Base-by-base conservation (phyloP, 92 coral and sea anemone species). In the Zoanthus sociatus region DNA sequence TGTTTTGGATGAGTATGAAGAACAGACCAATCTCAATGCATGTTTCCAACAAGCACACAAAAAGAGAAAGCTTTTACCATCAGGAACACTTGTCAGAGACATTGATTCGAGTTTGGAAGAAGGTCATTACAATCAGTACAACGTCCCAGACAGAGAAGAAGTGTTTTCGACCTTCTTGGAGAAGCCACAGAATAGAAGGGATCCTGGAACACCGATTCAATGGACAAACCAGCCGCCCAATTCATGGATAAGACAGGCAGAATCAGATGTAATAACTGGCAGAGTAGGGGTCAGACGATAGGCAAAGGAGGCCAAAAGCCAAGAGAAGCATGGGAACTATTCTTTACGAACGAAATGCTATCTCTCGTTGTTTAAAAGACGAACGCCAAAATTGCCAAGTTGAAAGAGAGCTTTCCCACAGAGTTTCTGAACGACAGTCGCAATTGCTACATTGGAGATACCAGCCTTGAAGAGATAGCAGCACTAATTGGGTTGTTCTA, bases 191-290 rank as follows among this genome's bases (percentile, higher is more conserved):
- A 46, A 74, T 9, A 74, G 58, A 26, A 46, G 26, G 11, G 78
- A 17, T 17, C 58, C 33, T 16, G 61, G 78, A 7, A 53, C n/a
- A 17, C 14, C 61, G 20, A 74, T 46, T 16, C 30, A 74, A 53
- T 74, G 61, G 78, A 74, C 30, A 18, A 74, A 74, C 60, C 78
- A 74, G 30, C 78, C 78, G 32, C 78, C 78, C 51, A 46, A 21
- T 26, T 15, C 33, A 46, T 16, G 78, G 15, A 60, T 58, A 46
- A 14, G 21, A 60, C 68, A 60, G 68, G 68, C 68, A 60, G 68
- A 60, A 60, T 60, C 7, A 60, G 68, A 60, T 60, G 68, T 60
- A 60, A 60, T 60, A 60, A 16, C 68, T 60, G 68, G 68, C 68
- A 60, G 68, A 60, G 68, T 60, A 60, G 68, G 68, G 68, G 68